Conservation (phyloP, 2,888 invertebrate species). For the Oscheius myriophilus region DNA sequence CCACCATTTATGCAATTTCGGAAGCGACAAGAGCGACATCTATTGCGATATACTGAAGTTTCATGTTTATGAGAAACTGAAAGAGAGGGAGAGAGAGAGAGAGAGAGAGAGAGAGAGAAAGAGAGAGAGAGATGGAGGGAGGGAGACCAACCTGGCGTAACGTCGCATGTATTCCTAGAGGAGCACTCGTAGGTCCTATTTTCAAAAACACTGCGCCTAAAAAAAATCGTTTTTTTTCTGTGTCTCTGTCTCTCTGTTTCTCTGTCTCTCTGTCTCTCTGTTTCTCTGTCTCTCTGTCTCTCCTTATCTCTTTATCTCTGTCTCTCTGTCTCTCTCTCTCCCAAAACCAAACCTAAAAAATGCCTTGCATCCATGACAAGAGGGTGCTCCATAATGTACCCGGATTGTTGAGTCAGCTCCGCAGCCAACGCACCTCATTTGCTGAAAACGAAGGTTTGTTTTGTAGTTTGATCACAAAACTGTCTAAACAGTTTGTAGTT, state of each 20-base stretch:
- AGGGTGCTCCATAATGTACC: constrained; percentile 60
- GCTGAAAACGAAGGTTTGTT: constrained; percentile 31
- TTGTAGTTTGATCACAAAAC: too few relatives aligned
- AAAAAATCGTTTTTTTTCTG: not conserved
- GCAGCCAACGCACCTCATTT: constrained; percentile 55
- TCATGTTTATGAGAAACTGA: not conserved
- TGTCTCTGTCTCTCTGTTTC: too few relatives aligned
- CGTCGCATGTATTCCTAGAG: constrained; percentile 54
- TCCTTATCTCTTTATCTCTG: too few relatives aligned
- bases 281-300: not conserved
- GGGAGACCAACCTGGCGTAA: constrained; percentile 51
- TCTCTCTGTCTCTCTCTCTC: too few relatives aligned
- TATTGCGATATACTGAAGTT: constrained; percentile 53
- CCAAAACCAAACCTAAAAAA: constrained; percentile 46
- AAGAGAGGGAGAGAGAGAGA: not conserved
- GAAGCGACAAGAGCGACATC: constrained; percentile 59
- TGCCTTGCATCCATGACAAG: constrained; percentile 63
- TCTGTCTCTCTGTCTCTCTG: too few relatives aligned
- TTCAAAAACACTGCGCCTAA: constrained; percentile 57
- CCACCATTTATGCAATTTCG: constrained; percentile 58
- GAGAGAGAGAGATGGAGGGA: not conserved
- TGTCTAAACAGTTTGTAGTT: too few relatives aligned
- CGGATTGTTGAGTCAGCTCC: constrained; percentile 53
- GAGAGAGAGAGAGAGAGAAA: not conserved
- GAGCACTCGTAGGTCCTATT: constrained; percentile 54